Evolutionary conservation across 2,888 invertebrate genomes (phyloP).

Genomic region (Argyra leucocephala): DNA sequence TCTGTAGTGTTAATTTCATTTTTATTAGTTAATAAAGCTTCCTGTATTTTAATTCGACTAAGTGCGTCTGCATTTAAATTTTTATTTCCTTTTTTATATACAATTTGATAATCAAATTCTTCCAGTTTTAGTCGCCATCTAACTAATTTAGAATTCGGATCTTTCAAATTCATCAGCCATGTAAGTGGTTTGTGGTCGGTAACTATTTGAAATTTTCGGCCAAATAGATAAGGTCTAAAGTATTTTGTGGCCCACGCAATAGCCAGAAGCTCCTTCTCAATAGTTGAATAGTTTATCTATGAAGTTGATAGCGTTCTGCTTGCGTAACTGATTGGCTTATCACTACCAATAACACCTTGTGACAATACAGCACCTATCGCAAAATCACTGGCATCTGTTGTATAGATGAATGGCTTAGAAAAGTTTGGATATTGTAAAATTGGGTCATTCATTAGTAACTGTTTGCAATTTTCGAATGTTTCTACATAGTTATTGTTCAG

Average conservation of each 20-base stretch:
- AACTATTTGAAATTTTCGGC: slow-evolving; percentile 28
- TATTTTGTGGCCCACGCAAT: slow-evolving; percentile 28
- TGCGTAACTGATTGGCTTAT: slow-evolving; percentile 27
- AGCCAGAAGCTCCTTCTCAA: slow-evolving; percentile 29
- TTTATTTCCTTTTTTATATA: slow-evolving; percentile 24
- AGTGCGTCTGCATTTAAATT: slow-evolving; percentile 24
- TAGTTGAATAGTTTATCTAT: slow-evolving; percentile 28
- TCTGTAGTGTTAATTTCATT: too few relatives aligned
- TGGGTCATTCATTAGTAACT: slow-evolving; percentile 17
- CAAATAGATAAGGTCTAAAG: slow-evolving; percentile 31
- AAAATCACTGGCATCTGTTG: slow-evolving; percentile 29
- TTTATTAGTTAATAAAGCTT: too few relatives aligned
- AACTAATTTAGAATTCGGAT: slow-evolving; percentile 29
- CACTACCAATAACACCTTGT: slow-evolving; percentile 23
- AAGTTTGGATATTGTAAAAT: too few relatives aligned
- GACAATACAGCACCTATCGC: slow-evolving; percentile 29
- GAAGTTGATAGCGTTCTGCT: slow-evolving; percentile 25
- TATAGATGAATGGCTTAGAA: slow-evolving; percentile 28
- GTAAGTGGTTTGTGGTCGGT: slow-evolving; percentile 33
- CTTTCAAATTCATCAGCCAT: slow-evolving; percentile 25
- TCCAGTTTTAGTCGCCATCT: slow-evolving; percentile 34
- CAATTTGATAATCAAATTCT: slow-evolving; percentile 29
- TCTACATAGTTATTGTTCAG: slow-evolving; percentile 15
- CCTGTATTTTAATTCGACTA: slow-evolving; percentile 20
- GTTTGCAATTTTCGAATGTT: slow-evolving; percentile 20